phyloP scores from a whole-genome alignment of 2,113 vertebrate species.

The Paracyprichromis sp. region DNA sequence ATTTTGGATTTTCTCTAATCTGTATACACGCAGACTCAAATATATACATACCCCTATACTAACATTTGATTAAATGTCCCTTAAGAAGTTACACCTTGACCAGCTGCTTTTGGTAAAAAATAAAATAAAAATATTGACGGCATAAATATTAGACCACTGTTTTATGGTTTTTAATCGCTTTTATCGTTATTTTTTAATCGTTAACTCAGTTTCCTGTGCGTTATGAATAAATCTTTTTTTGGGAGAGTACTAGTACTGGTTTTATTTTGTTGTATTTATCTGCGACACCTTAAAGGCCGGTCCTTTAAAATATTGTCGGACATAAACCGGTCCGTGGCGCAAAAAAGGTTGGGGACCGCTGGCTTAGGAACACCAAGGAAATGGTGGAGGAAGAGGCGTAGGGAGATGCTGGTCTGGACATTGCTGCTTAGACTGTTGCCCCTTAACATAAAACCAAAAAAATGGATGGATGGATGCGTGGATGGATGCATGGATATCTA shows the following conservation, averaged over 20 bases:
- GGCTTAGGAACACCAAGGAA: neutral
- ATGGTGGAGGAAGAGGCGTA: neutral
- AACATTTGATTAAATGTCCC: neutral
- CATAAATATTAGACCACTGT: fast-evolving
- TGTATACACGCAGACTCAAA: neutral
- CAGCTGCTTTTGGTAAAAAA: neutral
- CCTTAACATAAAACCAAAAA: neutral
- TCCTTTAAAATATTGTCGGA: neutral
- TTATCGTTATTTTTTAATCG: fast-evolving
- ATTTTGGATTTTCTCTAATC: neutral
- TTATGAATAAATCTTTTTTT: neutral
- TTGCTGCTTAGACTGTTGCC: neutral
- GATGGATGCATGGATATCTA: neutral
- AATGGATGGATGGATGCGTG: neutral
- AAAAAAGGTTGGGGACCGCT: neutral
- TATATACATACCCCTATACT: neutral
- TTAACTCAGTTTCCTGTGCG: neutral
- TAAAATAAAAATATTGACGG: neutral
- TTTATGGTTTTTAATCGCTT: neutral
- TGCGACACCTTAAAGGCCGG: fast-evolving
- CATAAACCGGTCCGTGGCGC: neutral
- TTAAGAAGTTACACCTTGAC: neutral
- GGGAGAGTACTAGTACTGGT: neutral
- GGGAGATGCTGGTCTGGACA: neutral
- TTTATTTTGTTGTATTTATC: neutral